Conservation (phyloP, 2,888 invertebrate genomes). For the Scrobipalpa costella region DNA sequence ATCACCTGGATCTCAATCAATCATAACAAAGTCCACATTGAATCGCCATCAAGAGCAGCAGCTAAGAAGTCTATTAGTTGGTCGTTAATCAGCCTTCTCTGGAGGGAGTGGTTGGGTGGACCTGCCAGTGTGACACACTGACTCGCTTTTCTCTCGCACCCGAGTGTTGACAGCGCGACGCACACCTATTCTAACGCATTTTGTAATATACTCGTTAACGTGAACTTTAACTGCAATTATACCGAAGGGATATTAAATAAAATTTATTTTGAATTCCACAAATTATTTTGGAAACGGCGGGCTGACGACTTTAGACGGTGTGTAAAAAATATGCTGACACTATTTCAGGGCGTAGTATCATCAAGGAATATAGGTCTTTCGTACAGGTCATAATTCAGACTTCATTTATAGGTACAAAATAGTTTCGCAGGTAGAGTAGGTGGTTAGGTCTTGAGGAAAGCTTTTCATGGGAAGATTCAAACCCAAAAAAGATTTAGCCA, state of each 20-base stretch:
- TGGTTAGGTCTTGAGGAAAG: no score
- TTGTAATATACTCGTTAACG: constrained; percentile 21
- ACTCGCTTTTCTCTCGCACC: constrained; percentile 72
- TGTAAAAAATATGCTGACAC: no score
- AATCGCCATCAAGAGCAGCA: constrained; percentile 18
- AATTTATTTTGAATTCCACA: background rate
- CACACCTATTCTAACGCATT: constrained; percentile 26
- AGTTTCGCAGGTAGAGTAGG: no score
- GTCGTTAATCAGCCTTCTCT: constrained; percentile 20
- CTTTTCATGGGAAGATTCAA: no score
- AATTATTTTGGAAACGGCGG: no score
- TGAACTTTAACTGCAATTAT: constrained; percentile 6
- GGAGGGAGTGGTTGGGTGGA: constrained; percentile 37
- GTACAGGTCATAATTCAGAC: no score
- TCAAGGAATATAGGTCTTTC: no score
- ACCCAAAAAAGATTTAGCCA: no score
- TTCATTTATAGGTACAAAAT: no score
- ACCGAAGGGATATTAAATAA: background rate
- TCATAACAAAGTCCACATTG: constrained; percentile 1
- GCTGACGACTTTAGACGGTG: no score
- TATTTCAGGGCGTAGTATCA: no score
- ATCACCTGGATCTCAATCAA: background rate
- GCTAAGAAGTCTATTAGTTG: constrained; percentile 23
- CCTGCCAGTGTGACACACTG: constrained; percentile 64
- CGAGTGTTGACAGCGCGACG: constrained; percentile 36